Base-by-base conservation (phyloP, 2,113 vertebrate species). In the Orycteropus afer region DNA sequence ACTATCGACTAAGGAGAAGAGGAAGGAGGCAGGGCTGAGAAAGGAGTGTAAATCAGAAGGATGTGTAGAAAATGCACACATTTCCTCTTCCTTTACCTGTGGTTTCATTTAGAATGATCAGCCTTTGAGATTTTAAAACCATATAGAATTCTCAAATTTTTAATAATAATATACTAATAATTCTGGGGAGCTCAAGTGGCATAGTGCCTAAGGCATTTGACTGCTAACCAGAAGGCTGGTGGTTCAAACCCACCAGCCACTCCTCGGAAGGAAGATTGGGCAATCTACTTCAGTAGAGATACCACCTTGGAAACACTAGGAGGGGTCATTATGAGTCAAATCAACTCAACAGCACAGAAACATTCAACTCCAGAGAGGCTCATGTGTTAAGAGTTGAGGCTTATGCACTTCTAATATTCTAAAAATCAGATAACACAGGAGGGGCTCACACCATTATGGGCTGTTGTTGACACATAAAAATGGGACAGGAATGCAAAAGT, bases 261-360 rank as follows among this genome's bases (percentile, higher is more conserved):
- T n/a, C n/a, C n/a, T n/a, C n/a, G n/a, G n/a, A n/a, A n/a, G n/a
- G n/a, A n/a, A n/a, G n/a, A n/a, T n/a, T n/a, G n/a, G n/a, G n/a
- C n/a, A n/a, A n/a, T n/a, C n/a, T n/a, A n/a, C n/a, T n/a, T n/a
- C n/a, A n/a, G n/a, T n/a, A n/a, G n/a, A n/a, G n/a, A n/a, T n/a
- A n/a, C n/a, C n/a, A n/a, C n/a, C n/a, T n/a, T n/a, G n/a, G n/a
- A n/a, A n/a, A n/a, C n/a, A n/a, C n/a, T n/a, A n/a, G n/a, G n/a
- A n/a, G n/a, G n/a, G n/a, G n/a, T n/a, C n/a, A n/a, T n/a, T n/a
- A n/a, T n/a, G n/a, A n/a, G n/a, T n/a, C n/a, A n/a, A n/a, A n/a
- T n/a, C n/a, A n/a, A n/a, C 51, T 61, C 78, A 94, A 86, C 84
- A 51, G 84, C 93, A 55, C 84, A 53, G 91, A 89, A 47, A 67